Conservation (phyloP, 2,888 invertebrate genomes). For the Erynnis tages region DNA sequence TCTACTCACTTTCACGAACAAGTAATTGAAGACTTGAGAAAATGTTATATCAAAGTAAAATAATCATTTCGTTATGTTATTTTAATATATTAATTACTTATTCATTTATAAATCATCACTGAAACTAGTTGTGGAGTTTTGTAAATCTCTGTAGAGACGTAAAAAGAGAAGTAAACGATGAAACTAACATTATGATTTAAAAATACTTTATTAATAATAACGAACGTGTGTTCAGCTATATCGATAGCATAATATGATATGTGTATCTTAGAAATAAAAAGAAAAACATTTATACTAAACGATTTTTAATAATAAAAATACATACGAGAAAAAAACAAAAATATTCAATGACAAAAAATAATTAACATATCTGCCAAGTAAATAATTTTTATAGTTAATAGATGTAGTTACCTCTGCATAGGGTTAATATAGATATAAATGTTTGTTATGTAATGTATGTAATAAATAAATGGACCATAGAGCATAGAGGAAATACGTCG, state of each 20-base stretch:
- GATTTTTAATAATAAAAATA: constrained; percentile 29
- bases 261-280: constrained; percentile 10
- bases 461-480: constrained; percentile 43
- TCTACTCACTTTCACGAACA: not conserved
- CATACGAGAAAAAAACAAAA: constrained; percentile 16
- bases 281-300: constrained; percentile 27
- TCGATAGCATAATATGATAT: constrained; percentile 27
- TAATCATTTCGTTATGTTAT: not conserved
- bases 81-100: not conserved
- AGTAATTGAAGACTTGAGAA: not conserved
- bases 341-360: constrained; percentile 32
- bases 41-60: not conserved
- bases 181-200: not conserved
- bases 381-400: constrained; percentile 49
- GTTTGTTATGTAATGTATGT: constrained; percentile 33
- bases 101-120: not conserved
- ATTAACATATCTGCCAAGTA: constrained; percentile 58
- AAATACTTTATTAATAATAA: not conserved
- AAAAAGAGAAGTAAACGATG: not conserved
- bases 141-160: not conserved
- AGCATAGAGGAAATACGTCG: constrained; percentile 20
- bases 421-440: constrained; percentile 36
- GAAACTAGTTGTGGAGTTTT: not conserved
- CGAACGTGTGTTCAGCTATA: constrained; percentile 36
- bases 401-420: constrained; percentile 54